Conservation (phyloP, 64 coral and sea anemone species). For the Stichodactyla helianthus region DNA sequence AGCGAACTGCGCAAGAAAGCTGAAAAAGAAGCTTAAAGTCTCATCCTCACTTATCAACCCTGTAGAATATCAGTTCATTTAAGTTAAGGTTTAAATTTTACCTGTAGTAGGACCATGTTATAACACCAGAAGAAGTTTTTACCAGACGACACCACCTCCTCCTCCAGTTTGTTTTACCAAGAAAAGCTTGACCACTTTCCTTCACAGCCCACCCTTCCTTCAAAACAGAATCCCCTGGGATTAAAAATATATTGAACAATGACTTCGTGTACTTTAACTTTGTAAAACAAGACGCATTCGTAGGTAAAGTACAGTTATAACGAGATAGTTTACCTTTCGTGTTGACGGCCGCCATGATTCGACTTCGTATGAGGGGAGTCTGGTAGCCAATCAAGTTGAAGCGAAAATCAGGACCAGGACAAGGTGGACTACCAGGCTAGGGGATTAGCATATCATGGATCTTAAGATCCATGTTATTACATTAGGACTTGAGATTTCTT, state of each 20-base stretch:
- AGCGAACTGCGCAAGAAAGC: background rate
- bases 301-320: background rate
- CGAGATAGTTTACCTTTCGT: background rate
- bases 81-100: constrained; percentile 9
- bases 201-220: constrained; percentile 96
- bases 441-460: too few species aligned
- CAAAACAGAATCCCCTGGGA: constrained; percentile 20
- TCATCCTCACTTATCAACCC: background rate
- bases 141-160: constrained; percentile 72
- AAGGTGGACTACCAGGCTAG: background rate
- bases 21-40: background rate
- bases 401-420: background rate
- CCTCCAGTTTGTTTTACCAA: constrained; percentile 91
- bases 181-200: constrained; percentile 85
- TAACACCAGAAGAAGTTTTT: constrained; percentile 19
- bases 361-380: background rate
- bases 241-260: background rate
- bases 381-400: background rate
- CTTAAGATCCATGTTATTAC: too few species aligned
- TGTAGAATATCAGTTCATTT: background rate
- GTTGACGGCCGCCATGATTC: constrained; percentile 9
- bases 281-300: background rate
- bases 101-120: constrained; percentile 87
- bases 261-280: background rate
- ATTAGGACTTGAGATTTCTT: too few species aligned